Conservation (phyloP, 2,888 invertebrate genomes). For the Cryptophagus acutangulus region DNA sequence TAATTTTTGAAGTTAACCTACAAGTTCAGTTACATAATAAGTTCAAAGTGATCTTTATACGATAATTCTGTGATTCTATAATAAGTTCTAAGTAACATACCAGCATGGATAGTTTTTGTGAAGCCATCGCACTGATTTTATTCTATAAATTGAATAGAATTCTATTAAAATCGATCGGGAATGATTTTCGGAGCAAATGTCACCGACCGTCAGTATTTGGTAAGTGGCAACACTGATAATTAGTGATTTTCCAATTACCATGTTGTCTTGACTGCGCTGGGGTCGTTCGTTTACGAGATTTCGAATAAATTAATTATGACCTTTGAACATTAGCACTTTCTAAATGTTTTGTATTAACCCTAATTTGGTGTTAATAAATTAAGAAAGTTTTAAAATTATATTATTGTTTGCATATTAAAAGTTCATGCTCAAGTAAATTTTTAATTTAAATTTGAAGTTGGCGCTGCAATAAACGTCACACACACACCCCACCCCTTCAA, state of each 20-base stretch:
- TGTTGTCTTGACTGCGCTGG: no score
- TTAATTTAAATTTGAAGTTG: not conserved
- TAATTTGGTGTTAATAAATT: no score
- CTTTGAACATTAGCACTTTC: no score
- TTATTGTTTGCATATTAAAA: not conserved
- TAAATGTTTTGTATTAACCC: no score
- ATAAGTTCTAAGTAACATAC: conserved; percentile 28
- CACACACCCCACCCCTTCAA: no score
- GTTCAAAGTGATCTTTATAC: conserved; percentile 1
- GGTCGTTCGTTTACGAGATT: no score
- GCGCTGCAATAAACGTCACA: no score
- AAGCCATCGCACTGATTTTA: conserved; percentile 29
- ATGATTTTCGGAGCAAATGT: not conserved
- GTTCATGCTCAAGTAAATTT: not conserved
- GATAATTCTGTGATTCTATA: not conserved
- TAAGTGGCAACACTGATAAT: not conserved
- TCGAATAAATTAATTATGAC: no score
- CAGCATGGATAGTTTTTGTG: conserved; percentile 34
- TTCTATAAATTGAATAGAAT: no score
- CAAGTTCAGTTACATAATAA: conserved; percentile 20
- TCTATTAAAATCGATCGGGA: no score
- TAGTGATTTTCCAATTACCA: no score
- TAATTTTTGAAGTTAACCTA: conserved; percentile 13
- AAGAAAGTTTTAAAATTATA: no score
- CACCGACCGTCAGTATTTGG: not conserved